Conservation (phyloP, 2,113 vertebrate genomes). For the Heterotilapia buettikoferi region DNA sequence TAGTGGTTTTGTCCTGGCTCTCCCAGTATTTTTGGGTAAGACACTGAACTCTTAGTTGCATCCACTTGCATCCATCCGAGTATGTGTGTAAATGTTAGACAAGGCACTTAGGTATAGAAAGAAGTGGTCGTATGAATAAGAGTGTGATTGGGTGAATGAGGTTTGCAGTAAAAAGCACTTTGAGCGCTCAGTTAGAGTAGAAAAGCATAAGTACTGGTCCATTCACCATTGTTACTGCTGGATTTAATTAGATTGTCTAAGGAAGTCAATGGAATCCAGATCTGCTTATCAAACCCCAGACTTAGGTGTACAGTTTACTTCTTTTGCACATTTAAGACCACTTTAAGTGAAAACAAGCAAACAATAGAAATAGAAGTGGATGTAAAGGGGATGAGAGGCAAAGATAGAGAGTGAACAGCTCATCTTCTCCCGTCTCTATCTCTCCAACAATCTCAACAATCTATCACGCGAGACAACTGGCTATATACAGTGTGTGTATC, state of each 20-base stretch:
- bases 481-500: background rate
- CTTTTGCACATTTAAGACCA: background rate
- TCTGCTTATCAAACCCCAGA: background rate
- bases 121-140: background rate
- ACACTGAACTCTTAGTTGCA: background rate
- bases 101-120: background rate
- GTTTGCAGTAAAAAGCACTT: background rate
- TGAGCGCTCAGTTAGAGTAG: background rate
- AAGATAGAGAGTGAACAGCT: background rate
- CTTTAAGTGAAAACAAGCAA: background rate
- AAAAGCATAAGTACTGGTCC: background rate
- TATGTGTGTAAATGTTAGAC: background rate
- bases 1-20: no score
- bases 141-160: background rate
- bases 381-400: background rate
- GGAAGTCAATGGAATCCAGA: background rate
- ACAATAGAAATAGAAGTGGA: background rate
- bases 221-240: background rate
- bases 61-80: background rate
- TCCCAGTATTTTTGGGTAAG: background rate
- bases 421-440: conserved; percentile 4
- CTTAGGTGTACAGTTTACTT: background rate
- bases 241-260: background rate
- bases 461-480: background rate
- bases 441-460: background rate